Percentiles rank a stretch among this genome's conserved stretches.
Conservation (phyloP, 1,140 invertebrate species). For the Triops longicaudatus region DNA sequence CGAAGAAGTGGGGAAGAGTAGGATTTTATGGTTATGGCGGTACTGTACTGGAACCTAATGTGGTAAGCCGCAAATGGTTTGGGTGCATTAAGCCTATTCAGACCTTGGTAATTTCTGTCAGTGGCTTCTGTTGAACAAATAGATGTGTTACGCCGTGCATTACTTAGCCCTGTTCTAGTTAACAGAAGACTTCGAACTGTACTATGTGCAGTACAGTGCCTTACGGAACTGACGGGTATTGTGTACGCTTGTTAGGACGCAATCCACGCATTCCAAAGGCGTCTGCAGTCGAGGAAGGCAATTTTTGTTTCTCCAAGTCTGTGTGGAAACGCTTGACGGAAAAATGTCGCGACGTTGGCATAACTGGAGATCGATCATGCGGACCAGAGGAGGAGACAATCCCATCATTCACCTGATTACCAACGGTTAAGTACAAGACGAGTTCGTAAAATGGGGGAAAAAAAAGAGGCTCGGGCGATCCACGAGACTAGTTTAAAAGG, state of each 20-base stretch:
- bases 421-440: neutral
- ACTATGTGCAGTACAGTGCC: neutral
- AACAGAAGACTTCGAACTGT: neutral
- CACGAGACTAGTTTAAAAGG: neutral
- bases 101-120: neutral
- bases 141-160: neutral
- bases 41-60: neutral
- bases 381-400: conserved; percentile 7
- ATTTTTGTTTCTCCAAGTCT: neutral
- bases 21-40: neutral
- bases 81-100: neutral
- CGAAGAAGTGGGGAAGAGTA: neutral
- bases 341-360: conserved; percentile 14
- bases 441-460: neutral
- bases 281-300: neutral
- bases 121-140: neutral
- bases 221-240: neutral
- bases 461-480: neutral
- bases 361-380: conserved; percentile 6
- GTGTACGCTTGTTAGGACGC: neutral
- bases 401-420: conserved; percentile 15
- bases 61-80: neutral
- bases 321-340: neutral
- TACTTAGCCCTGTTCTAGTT: no score
- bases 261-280: neutral